Conservation (phyloP, 1,140 invertebrate genomes). For the Tribolium madens region DNA sequence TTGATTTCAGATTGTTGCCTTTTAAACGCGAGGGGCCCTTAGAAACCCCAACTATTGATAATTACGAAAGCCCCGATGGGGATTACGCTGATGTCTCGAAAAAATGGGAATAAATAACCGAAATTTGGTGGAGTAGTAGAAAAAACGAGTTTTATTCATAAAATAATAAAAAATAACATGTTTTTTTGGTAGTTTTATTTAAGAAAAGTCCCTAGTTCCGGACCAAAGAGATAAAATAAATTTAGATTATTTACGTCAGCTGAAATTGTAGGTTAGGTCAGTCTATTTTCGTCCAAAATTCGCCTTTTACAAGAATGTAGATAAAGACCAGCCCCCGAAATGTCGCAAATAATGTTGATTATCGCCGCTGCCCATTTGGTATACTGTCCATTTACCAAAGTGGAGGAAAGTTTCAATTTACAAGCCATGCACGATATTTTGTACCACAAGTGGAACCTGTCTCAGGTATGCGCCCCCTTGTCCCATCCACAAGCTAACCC, state of each 20-base stretch:
- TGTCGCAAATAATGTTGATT: slow-evolving; percentile 64
- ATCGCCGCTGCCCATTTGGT: slow-evolving; percentile 83
- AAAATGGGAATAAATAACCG: slow-evolving; percentile 75
- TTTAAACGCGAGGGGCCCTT: slow-evolving; percentile 77
- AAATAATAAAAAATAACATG: too few relatives aligned
- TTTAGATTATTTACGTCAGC: slow-evolving; percentile 1
- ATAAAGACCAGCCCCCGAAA: slow-evolving; percentile 56
- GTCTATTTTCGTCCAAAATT: slow-evolving; percentile 51
- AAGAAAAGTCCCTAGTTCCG: not conserved
- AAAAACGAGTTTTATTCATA: too few relatives aligned
- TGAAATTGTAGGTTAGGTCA: slow-evolving; percentile 51
- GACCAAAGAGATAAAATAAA: not conserved
- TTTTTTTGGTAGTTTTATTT: not conserved
- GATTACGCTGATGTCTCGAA: slow-evolving; percentile 86
- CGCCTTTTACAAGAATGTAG: slow-evolving; percentile 52
- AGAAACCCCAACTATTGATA: slow-evolving; percentile 81
- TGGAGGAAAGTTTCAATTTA: slow-evolving; percentile 99
- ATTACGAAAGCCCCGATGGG: slow-evolving; percentile 84
- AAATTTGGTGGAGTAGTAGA: not conserved
- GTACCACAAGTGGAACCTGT: slow-evolving; percentile 86
- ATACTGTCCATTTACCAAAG: slow-evolving; percentile 97
- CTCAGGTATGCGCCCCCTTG: slow-evolving; percentile 76
- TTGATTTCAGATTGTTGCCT: slow-evolving; percentile 78
- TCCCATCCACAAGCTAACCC: not conserved
- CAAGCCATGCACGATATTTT: slow-evolving; percentile 98